These are phyloP conservation scores for Theropithecus gelada DNA, from an alignment of 2,113 vertebrate species.

Conservation along the genomic window DNA sequence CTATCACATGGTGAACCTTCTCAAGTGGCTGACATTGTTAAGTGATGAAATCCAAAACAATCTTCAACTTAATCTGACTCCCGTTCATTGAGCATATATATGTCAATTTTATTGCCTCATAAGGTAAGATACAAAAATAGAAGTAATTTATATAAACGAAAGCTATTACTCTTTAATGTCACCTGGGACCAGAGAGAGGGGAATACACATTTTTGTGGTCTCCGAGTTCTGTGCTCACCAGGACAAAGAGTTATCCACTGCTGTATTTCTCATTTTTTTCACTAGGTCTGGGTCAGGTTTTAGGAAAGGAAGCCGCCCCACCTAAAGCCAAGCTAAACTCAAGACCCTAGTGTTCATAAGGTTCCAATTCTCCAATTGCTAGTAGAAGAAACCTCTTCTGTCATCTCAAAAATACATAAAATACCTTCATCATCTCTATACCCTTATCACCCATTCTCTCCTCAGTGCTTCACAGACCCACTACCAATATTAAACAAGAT, in stretches of 20 bases:
- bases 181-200: neutral
- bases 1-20: neutral
- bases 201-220: neutral
- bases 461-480: neutral
- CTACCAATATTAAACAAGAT: neutral
- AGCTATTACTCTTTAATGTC: neutral
- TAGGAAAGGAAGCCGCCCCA: neutral
- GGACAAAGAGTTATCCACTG: neutral
- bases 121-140: conserved; percentile 22
- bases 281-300: neutral
- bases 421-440: neutral
- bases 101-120: neutral
- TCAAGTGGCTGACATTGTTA: neutral
- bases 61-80: neutral
- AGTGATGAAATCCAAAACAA: conserved; percentile 29
- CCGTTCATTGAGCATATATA: neutral
- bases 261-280: neutral
- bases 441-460: neutral
- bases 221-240: neutral
- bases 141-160: neutral
- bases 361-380: neutral
- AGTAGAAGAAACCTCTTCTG: neutral
- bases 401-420: neutral
- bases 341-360: neutral
- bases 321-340: neutral